A percentile compares a stretch with the other conserved stretches of the same genome.
Conservation (phyloP, 2,888 invertebrate genomes). For the Mythimna lalbum region DNA sequence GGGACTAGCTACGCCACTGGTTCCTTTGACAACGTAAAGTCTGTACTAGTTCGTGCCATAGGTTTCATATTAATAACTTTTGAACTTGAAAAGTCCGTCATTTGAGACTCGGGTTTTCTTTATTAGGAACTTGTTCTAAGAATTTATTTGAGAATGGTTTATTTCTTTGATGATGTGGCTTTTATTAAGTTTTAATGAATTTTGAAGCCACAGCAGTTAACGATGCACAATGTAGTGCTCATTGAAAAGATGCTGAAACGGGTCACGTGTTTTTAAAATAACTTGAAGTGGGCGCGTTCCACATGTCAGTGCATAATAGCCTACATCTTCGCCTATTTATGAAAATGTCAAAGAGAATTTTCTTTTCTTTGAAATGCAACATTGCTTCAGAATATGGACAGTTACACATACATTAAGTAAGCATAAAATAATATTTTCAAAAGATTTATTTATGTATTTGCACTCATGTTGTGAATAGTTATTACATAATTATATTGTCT, state of each 20-base stretch:
- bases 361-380: too few relatives aligned
- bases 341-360: too few relatives aligned
- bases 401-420: too few relatives aligned
- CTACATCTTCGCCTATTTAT: too few relatives aligned
- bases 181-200: not conserved
- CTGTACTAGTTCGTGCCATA: not conserved
- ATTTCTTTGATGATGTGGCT: not conserved
- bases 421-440: too few relatives aligned
- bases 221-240: not conserved
- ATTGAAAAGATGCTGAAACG: not conserved
- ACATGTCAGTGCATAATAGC: not conserved
- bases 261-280: not conserved
- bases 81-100: not conserved
- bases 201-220: not conserved
- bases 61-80: not conserved
- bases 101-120: not conserved
- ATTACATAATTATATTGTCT: too few relatives aligned
- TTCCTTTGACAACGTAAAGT: not conserved
- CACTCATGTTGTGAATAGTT: too few relatives aligned
- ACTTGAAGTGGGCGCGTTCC: not conserved
- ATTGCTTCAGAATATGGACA: too few relatives aligned
- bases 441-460: too few relatives aligned
- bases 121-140: not conserved
- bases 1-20: too few relatives aligned
- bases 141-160: not conserved